Percentiles rank a stretch among this genome's conserved stretches.
Evolutionary conservation across 2,113 vertebrate genomes (phyloP).

Genomic region (Typhlomys cinereus): DNA sequence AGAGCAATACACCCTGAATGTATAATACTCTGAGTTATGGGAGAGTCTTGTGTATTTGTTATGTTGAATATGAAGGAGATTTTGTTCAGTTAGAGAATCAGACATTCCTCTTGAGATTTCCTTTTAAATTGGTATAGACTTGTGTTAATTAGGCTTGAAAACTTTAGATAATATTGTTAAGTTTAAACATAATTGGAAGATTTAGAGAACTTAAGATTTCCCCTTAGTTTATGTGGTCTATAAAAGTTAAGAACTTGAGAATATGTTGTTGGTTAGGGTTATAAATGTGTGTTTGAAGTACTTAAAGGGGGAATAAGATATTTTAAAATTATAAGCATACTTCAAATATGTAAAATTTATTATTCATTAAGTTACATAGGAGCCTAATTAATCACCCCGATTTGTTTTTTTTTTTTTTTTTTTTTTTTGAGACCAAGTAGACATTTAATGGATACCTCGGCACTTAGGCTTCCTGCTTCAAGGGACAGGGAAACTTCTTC

Average conservation of each 20-base stretch:
- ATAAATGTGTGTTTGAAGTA: conserved; percentile 6
- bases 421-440: conserved; percentile 53
- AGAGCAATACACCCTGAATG: neutral
- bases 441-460: conserved; percentile 75
- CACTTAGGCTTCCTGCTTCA: neutral
- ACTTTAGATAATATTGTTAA: neutral
- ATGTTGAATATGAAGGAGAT: neutral
- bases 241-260: conserved; percentile 11
- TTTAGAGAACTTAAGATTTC: neutral
- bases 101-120: neutral
- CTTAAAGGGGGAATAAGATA: neutral
- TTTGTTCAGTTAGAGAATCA: neutral
- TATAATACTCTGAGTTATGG: neutral
- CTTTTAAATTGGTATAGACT: neutral
- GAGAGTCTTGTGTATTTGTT: neutral
- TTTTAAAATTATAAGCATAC: neutral
- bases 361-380: neutral
- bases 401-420: no score
- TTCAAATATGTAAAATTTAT: neutral
- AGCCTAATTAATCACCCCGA: neutral
- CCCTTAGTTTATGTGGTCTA: neutral
- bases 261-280: neutral
- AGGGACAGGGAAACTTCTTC: neutral
- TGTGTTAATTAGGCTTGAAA: conserved; percentile 15
- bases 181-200: neutral